phyloP scores from a whole-genome alignment of 2,113 vertebrate genomes.

The Macroglossus sobrinus region DNA sequence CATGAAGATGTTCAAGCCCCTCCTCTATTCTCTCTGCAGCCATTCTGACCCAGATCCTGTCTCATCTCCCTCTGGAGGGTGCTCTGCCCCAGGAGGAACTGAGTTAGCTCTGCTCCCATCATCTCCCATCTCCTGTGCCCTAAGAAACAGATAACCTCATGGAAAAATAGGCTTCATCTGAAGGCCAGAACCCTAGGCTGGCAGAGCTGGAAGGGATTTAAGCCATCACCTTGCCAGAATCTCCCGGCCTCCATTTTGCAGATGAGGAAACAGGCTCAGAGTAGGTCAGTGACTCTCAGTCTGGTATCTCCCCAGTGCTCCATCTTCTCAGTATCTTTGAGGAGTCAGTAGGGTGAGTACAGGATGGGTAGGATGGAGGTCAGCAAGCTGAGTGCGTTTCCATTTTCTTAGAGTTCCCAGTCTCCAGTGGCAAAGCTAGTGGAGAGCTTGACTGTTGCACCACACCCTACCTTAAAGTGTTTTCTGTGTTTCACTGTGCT shows the following conservation, averaged over 20 bases:
- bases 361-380: background rate
- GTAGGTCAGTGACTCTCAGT: background rate
- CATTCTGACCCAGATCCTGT: background rate
- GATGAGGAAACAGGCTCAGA: background rate
- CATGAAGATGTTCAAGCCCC: background rate
- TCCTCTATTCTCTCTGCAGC: background rate
- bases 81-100: background rate
- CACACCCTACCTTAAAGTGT: fast-evolving
- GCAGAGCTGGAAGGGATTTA: background rate
- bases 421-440: background rate
- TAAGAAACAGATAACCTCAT: background rate
- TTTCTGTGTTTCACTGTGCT: background rate
- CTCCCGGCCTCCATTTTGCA: background rate
- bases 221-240: background rate
- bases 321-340: background rate
- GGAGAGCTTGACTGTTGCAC: background rate
- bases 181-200: background rate
- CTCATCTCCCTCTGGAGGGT: background rate
- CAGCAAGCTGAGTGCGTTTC: background rate
- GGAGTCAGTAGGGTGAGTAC: background rate
- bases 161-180: background rate
- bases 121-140: background rate
- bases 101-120: background rate
- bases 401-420: background rate
- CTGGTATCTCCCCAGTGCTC: background rate